Evolutionary conservation across 2,113 vertebrate species (phyloP), one percentile per base, ranked within the genome.

Genomic region (Sylvia atricapilla): DNA sequence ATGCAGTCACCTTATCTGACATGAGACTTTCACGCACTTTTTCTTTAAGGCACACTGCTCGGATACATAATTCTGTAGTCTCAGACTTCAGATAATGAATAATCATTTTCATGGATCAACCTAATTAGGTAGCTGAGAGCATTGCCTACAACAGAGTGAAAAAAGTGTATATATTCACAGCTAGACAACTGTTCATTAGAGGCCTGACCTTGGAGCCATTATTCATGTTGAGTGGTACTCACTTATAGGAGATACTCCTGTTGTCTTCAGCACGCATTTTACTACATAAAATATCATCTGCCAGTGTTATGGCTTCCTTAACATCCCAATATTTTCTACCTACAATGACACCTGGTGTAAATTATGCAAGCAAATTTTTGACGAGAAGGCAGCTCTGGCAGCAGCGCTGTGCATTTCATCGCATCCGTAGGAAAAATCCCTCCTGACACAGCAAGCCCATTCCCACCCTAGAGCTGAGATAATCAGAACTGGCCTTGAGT

Each of bases 141-240:
- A 47, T 55, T 94, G 58, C 82, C 68, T 74, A 83, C 75, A 96
- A 91, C 75, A 84, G 70, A 69, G 47, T 77, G 74, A 83, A 95
- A 88, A 88, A 94, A 81, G 43, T 87, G 70, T 95, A 30, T 87
- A 35, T 83, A 94, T 95, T 97, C 89, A 87, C 81, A 87, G 84
- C 70, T 56, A 89, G 95, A 94, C 75, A 95, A 84, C 87, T 91
- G 67, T 83, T 95, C 94, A 95, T 96, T 94, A 95, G 90, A 87
- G 92, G 72, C 79, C 79, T 96, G 93, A 96, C 93, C 93, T 96
- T 95, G 90, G 64, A 97, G 68, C 72, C 35, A 74, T 93, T 93
- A 93, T 90, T 96, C 85, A 95, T 80, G 68, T 74, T 86, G 93
- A 96, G 87, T 90, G 60, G 30, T 95, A 67, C 59, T 90, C 79